A percentile compares a stretch with the other conserved stretches of the same genome.
phyloP scores from a whole-genome alignment of 2,888 invertebrate genomes.

The Athrips mouffetella region DNA sequence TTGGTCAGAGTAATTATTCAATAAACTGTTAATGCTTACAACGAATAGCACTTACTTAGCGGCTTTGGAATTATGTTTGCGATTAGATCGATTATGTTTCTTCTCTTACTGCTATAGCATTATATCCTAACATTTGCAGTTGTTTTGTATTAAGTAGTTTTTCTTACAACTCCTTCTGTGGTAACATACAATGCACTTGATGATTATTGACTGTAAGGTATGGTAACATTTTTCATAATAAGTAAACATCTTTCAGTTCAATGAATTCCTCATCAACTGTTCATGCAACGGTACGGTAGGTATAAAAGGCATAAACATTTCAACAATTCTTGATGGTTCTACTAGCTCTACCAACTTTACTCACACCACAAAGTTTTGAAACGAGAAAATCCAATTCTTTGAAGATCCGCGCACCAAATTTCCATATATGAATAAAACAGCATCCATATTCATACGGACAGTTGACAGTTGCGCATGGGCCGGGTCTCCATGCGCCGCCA shows the following conservation, averaged over 20 bases:
- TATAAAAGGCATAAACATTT: too few species aligned
- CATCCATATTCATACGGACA: slow-evolving; percentile 60
- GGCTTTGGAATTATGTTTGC: neutral
- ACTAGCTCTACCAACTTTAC: neutral
- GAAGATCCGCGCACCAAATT: slow-evolving; percentile 17
- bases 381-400: slow-evolving; percentile 1
- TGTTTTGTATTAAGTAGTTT: too few species aligned
- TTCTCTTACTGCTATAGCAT: too few species aligned
- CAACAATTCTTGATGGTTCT: too few species aligned
- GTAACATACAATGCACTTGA: too few species aligned
- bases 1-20: slow-evolving; percentile 15
- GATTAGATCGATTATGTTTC: slow-evolving; percentile 1
- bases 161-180: too few species aligned
- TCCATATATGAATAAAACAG: slow-evolving; percentile 23
- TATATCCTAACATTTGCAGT: too few species aligned
- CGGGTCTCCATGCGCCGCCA: slow-evolving; percentile 52
- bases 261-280: too few species aligned
- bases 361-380: neutral
- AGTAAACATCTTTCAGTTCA: too few species aligned
- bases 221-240: too few species aligned
- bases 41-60: slow-evolving; percentile 33
- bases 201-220: too few species aligned
- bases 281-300: too few species aligned
- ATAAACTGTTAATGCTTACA: slow-evolving; percentile 29
- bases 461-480: slow-evolving; percentile 60